Evolutionary conservation across 1,140 invertebrate genomes (phyloP).

Genomic region (Gerris buenoi): DNA sequence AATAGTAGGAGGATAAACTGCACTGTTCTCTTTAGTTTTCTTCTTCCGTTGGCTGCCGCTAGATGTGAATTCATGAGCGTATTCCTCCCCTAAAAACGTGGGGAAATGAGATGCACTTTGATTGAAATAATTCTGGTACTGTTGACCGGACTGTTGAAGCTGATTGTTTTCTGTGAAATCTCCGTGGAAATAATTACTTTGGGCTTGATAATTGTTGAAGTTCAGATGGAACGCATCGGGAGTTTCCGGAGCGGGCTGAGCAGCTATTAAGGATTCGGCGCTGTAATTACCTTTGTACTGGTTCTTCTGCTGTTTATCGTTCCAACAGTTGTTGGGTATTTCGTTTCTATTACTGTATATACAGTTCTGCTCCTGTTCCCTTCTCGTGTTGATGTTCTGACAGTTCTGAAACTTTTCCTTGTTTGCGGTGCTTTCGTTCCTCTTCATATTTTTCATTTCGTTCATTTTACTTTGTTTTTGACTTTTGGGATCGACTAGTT

Average conservation of each 20-base stretch:
- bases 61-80: not conserved
- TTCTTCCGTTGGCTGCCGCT: not conserved
- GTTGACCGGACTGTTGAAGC: not conserved
- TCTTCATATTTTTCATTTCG: constrained; percentile 2
- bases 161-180: constrained; percentile 8
- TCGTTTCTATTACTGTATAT: constrained; percentile 9
- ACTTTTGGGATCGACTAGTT: constrained; percentile 40
- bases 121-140: constrained; percentile 18
- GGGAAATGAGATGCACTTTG: constrained; percentile 5
- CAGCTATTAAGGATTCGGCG: constrained; percentile 39
- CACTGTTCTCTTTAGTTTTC: not conserved
- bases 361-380: constrained; percentile 11
- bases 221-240: constrained; percentile 28
- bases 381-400: not conserved
- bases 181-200: constrained; percentile 12
- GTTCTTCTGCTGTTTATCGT: constrained; percentile 9
- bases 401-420: constrained; percentile 2
- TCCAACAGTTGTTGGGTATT: constrained; percentile 2
- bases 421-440: not conserved
- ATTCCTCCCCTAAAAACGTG: not conserved
- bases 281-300: constrained; percentile 37
- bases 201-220: constrained; percentile 24
- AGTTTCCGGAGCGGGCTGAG: constrained; percentile 28
- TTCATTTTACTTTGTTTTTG: constrained; percentile 32
- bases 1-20: not conserved